Evolutionary conservation across 2,113 vertebrate genomes (phyloP).

Genomic region (Vulpes vulpes): DNA sequence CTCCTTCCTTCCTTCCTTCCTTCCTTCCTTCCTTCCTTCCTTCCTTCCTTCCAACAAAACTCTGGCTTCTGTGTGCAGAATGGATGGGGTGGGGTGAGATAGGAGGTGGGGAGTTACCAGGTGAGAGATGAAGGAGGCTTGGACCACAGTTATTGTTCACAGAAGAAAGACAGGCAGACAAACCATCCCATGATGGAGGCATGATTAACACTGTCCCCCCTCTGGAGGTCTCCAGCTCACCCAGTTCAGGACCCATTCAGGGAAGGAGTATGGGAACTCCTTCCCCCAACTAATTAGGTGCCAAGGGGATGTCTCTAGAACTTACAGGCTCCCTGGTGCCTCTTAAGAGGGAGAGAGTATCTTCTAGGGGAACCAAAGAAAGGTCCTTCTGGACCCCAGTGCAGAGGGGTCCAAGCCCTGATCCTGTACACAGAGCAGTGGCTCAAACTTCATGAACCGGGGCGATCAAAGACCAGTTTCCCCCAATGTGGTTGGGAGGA

Average conservation of each 20-base stretch:
- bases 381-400: not conserved
- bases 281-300: not conserved
- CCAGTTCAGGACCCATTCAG: not conserved
- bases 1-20: not conserved
- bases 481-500: not conserved
- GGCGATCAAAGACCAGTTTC: not conserved
- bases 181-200: not conserved
- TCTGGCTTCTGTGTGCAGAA: not conserved
- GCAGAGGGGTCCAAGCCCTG: not conserved
- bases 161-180: not conserved
- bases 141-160: not conserved
- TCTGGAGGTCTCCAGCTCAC: not conserved
- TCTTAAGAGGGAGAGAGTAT: not conserved
- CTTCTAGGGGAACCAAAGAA: not conserved
- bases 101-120: not conserved
- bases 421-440: not conserved
- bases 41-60: not conserved
- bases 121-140: not conserved
- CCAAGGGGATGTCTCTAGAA: not conserved
- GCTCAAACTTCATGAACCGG: fast-evolving
- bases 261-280: not conserved
- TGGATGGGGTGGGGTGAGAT: not conserved
- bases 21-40: not conserved
- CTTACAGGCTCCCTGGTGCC: no score
- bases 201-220: not conserved